Evolutionary conservation across 1,140 invertebrate species (phyloP), one percentile per base, ranked within the genome.

Genomic region (Tyrophagus putrescentiae): DNA sequence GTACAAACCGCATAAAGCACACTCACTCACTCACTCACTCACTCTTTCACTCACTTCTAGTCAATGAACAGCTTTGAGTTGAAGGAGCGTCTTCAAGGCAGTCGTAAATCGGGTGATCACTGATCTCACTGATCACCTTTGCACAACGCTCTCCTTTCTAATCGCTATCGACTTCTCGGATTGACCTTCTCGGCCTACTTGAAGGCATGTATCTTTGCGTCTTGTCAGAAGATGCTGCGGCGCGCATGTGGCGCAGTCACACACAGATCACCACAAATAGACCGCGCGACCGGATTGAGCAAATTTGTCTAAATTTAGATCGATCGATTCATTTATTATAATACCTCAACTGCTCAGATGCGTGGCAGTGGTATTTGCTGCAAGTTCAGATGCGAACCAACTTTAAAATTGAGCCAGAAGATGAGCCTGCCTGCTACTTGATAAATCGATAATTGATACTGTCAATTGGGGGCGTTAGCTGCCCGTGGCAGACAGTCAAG

Each of bases 291-390:
- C 18, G 45, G 21, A 48, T 48, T 48, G 45, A 48, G 36, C 45
- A 6, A 48, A 48, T 48, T 48, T 48, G 45, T 48, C 45, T 48
- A 48, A 48, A 48, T 48, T 48, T 48, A 48, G 45, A 48, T 48
- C 45, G 45, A 48, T 48, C 45, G 45, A 48, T 48, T 48, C 45
- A 48, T 48, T 21, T 21, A 48, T 48, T 48, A 48, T 48, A 7
- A n/a, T n/a, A n/a, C n/a, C n/a, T n/a, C n/a, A n/a, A n/a, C n/a
- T n/a, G n/a, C n/a, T n/a, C n/a, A n/a, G n/a, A n/a, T n/a, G 21
- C 45, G 7, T 7, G 18, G 31, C 7, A 21, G 45, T 21, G 45
- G 45, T 48, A 48, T 25, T 48, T 29, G 23, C 45, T 7, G 31
- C 45, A 7, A 18, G 7, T 9, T 48, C 31, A 48, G 31, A 48